phyloP scores from a whole-genome alignment of 2,113 vertebrate genomes.

The Sapajus apella region DNA sequence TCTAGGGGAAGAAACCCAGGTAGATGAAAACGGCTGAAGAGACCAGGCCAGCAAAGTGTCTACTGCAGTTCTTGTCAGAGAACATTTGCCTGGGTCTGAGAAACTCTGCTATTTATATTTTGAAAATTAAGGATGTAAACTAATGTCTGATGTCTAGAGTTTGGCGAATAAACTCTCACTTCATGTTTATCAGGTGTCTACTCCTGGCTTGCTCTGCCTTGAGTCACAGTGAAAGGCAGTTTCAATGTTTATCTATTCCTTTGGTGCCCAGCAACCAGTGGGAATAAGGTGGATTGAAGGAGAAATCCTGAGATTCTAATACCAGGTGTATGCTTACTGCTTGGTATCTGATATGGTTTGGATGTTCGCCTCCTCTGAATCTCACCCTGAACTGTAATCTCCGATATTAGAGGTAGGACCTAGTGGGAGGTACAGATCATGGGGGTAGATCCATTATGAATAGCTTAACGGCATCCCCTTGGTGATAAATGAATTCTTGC shows the following conservation, averaged over 20 bases:
- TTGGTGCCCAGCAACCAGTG: neutral
- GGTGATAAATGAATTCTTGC: too few species aligned
- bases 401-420: too few species aligned
- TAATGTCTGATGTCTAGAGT: neutral
- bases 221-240: fast-evolving
- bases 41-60: neutral
- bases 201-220: neutral
- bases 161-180: neutral
- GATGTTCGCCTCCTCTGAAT: too few species aligned
- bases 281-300: neutral
- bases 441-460: too few species aligned
- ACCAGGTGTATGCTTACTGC: neutral
- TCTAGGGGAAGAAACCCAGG: neutral
- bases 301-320: neutral
- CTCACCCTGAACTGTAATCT: too few species aligned
- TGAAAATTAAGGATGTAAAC: neutral
- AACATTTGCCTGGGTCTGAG: neutral
- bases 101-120: neutral
- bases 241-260: neutral
- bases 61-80: neutral
- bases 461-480: too few species aligned
- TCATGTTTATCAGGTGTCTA: neutral
- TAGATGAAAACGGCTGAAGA: neutral
- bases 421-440: too few species aligned
- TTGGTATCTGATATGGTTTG: neutral